Evolutionary conservation across 2,888 invertebrate genomes (phyloP).

Genomic region (Erannis defoliaria): DNA sequence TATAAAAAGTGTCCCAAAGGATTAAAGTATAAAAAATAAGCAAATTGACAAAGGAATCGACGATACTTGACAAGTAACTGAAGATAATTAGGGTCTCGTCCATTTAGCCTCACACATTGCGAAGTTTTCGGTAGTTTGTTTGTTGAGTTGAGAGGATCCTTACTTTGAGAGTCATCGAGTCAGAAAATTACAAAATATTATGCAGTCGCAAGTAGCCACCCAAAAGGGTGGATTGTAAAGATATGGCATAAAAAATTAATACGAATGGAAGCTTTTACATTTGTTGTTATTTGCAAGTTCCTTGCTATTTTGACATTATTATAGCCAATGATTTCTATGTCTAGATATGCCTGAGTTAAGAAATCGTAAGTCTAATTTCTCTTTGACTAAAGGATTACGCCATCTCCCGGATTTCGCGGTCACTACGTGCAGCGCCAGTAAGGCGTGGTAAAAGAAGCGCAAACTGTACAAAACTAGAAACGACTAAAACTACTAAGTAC

Average conservation of each 20-base stretch:
- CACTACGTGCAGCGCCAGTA: too few species aligned
- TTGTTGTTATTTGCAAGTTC: too few species aligned
- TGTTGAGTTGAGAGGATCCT: conserved; percentile 31
- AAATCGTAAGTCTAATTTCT: too few species aligned
- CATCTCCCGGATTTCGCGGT: too few species aligned
- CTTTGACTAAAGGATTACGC: too few species aligned
- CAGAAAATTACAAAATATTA: conserved; percentile 42
- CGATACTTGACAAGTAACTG: conserved; percentile 48
- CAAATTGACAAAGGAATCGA: conserved; percentile 44
- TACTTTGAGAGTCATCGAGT: conserved; percentile 40
- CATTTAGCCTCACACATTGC: conserved; percentile 47
- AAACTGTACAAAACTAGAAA: too few species aligned
- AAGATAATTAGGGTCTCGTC: conserved; percentile 47
- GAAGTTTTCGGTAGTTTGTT: conserved; percentile 43
- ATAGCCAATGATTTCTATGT: too few species aligned
- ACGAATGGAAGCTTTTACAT: too few species aligned
- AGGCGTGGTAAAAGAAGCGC: too few species aligned
- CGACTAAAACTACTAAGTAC: too few species aligned
- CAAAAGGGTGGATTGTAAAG: conserved; percentile 5
- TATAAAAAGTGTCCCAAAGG: conserved; percentile 52
- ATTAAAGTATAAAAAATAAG: conserved; percentile 51
- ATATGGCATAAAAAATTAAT: not conserved
- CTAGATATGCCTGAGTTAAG: too few species aligned
- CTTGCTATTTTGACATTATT: too few species aligned
- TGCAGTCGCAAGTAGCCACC: conserved; percentile 24